phyloP scores from a whole-genome alignment of 2,888 invertebrate genomes.

The Tetranychus truncatus region DNA sequence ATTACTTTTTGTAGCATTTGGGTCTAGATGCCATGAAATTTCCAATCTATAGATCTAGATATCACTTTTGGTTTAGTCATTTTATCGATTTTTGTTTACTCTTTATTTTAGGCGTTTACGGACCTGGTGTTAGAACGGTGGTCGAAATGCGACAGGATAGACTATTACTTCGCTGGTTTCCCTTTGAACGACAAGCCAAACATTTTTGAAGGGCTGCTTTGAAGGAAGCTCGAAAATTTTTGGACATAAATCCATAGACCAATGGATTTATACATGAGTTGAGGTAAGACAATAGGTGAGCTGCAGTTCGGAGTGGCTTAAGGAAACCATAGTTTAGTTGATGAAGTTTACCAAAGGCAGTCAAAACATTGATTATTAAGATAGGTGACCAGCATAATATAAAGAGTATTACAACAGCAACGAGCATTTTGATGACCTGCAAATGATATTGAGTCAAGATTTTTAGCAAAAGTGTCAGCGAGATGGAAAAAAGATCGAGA shows the following conservation, averaged over 20 bases:
- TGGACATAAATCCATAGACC: slow-evolving; percentile 54
- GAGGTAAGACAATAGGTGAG: slow-evolving; percentile 48
- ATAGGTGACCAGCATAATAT: slow-evolving; percentile 50
- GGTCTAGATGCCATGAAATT: too few relatives aligned
- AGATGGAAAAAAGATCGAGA: background rate
- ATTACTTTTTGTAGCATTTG: too few relatives aligned
- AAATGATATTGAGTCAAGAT: background rate
- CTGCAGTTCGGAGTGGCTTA: slow-evolving; percentile 44
- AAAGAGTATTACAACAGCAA: slow-evolving; percentile 48
- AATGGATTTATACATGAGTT: slow-evolving; percentile 55
- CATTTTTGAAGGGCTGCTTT: slow-evolving; percentile 23
- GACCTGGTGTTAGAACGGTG: slow-evolving; percentile 15
- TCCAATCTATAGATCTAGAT: background rate
- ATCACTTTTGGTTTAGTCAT: background rate
- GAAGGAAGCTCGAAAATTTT: slow-evolving; percentile 43
- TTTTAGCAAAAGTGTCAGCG: background rate
- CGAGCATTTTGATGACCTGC: slow-evolving; percentile 54
- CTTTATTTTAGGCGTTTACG: background rate
- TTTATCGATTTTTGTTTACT: background rate
- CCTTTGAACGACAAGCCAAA: slow-evolving; percentile 11
- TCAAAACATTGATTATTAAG: slow-evolving; percentile 46
- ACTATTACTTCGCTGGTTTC: slow-evolving; percentile 15
- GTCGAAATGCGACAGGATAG: slow-evolving; percentile 16
- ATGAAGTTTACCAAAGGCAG: slow-evolving; percentile 42
- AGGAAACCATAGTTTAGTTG: slow-evolving; percentile 38